These are phyloP conservation scores for Caloenas nicobarica DNA, from an alignment of 2,113 vertebrate species.

Conservation along the genomic window DNA sequence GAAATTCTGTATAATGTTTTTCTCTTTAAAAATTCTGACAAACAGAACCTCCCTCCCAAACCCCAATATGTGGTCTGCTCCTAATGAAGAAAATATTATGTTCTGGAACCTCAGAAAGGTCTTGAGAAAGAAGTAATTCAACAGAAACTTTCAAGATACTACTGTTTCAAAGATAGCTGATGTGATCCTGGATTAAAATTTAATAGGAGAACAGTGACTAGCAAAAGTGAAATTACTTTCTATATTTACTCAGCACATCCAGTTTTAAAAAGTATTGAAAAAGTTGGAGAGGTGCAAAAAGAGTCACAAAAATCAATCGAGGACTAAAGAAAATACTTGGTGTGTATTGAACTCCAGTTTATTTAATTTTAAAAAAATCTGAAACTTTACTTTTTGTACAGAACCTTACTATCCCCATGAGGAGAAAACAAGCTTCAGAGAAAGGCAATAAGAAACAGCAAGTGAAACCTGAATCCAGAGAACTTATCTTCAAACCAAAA, in stretches of 20 bases:
- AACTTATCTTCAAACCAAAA: not conserved
- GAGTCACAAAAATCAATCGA: not conserved
- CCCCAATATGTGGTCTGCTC: not conserved
- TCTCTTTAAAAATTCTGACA: not conserved
- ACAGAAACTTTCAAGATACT: not conserved
- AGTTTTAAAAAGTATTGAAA: not conserved
- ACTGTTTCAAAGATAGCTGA: not conserved
- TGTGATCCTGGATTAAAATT: not conserved
- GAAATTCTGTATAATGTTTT: not conserved
- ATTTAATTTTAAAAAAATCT: not conserved
- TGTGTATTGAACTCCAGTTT: not conserved
- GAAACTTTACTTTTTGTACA: not conserved
- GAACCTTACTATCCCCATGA: not conserved
- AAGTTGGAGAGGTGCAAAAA: not conserved
- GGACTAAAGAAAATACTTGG: not conserved
- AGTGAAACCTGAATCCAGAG: not conserved
- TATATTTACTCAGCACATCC: not conserved
- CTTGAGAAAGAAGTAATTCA: not conserved
- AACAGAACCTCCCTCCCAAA: too few relatives aligned
- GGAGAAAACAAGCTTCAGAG: not conserved
- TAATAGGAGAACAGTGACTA: not conserved
- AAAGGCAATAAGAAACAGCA: not conserved
- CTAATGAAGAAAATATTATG: not conserved
- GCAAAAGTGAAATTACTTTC: not conserved
- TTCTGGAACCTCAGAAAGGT: not conserved